A percentile compares a stretch with the other conserved stretches of the same genome.
phyloP scores from a whole-genome alignment of 2,797 vertebrate species.

The Sylvilagus floridanus region DNA sequence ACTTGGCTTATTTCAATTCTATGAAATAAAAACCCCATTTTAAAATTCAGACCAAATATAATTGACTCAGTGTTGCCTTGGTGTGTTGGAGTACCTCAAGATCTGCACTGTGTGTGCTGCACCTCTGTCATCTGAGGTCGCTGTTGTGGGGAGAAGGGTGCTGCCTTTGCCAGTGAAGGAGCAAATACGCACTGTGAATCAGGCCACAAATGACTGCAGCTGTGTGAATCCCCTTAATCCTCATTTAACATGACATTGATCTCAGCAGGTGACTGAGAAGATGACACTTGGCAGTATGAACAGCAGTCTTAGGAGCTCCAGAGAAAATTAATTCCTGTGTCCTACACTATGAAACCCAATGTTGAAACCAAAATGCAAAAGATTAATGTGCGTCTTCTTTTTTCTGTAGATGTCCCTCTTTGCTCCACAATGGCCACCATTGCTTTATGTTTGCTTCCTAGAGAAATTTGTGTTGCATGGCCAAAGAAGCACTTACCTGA shows the following conservation, averaged over 20 bases:
- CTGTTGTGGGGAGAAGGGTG: background rate
- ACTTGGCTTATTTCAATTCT: background rate
- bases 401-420: background rate
- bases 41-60: background rate
- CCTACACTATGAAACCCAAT: background rate
- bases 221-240: background rate
- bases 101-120: background rate
- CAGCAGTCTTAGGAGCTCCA: background rate
- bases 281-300: background rate
- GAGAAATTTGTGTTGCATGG: background rate
- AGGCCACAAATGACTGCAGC: background rate
- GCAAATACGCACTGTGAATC: background rate
- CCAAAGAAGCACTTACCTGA: background rate
- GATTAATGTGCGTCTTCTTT: background rate
- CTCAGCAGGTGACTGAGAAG: background rate
- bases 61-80: background rate
- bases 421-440: background rate
- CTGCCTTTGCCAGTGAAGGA: background rate
- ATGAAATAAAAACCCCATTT: background rate
- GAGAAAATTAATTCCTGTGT: background rate
- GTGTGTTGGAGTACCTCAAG: background rate
- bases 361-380: background rate
- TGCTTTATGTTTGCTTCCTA: background rate
- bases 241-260: background rate
- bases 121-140: background rate